Base-by-base conservation (phyloP, 2,888 invertebrate genomes). In the Drosophila birchii region DNA sequence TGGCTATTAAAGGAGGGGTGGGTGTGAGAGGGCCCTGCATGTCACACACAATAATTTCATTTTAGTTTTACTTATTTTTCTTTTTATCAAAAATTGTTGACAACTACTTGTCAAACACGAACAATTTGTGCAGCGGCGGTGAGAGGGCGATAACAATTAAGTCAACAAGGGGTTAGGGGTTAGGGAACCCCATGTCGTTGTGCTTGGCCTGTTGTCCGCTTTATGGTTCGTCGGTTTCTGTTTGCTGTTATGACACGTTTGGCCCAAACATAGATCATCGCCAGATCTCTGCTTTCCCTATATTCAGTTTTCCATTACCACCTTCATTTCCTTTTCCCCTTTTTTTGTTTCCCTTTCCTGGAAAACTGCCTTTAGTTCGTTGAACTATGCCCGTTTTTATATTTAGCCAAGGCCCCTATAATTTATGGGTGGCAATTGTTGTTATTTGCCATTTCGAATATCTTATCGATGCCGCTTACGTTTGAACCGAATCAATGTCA, bases 101-200 rank as follows among this genome's bases (percentile, higher is more conserved):
- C 74, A 76, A 78, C 86, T 87, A 86, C 83, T 86, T 86, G 86
- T 86, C 86, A 86, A 87, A 87, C 88, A 86, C 69, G 75, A 75
- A 87, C 85, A 82, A 87, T 86, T 85, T 86, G 86, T 83, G 86
- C 81, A 78, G 58, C 73, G 76, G 60, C 43, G 51, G 80, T 47
- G 38, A 38, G 59, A 59, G 62, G 39, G 63, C 75, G 84, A 86
- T 85, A 85, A 84, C 81, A 80, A 76, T 80, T 83, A 81, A 80
- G 81, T 86, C 84, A 86, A 84, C 73, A 84, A 45, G 58, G 51
- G 45, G 43, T 41, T 41, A 44, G 55, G 70, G 70, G 70, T 53
- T 53, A 57, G 45, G 38, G 44, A 7, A 62, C 69, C 66, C 69
- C 61, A 53, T 63, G 78, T 76, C 71, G 80, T 80, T 77, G 81